Conservation (phyloP, 1,140 invertebrate genomes). For the Globodera ellingtonae region DNA sequence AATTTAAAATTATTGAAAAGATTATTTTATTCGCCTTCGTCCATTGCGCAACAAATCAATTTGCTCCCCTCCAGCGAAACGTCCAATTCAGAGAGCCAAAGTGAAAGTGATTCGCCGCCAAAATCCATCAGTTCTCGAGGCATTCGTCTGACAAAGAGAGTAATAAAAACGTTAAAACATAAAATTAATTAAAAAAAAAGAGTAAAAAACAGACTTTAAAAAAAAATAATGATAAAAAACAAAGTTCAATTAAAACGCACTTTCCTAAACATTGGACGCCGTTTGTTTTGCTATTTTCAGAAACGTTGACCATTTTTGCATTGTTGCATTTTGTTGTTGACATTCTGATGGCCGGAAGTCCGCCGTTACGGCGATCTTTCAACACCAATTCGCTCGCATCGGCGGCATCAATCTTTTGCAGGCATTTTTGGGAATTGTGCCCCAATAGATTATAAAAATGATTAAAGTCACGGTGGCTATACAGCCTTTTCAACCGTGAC, state of each 20-base stretch:
- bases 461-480: too few relatives aligned
- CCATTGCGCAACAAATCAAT: slow-evolving; percentile 51
- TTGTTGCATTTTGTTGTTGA: not conserved
- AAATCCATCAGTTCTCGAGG: slow-evolving; percentile 75
- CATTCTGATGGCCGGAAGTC: slow-evolving; percentile 10
- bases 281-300: not conserved
- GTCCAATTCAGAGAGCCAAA: slow-evolving; percentile 75
- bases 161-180: too few relatives aligned
- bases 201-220: not conserved
- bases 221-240: too few relatives aligned
- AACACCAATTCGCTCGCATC: slow-evolving; percentile 71
- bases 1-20: slow-evolving; percentile 67
- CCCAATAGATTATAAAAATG: not conserved
- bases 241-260: not conserved
- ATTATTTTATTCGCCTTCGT: slow-evolving; percentile 2
- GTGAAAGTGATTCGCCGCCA: slow-evolving; percentile 74
- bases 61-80: slow-evolving; percentile 45
- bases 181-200: slow-evolving; percentile 60
- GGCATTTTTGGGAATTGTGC: slow-evolving; percentile 25
- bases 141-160: slow-evolving; percentile 69
- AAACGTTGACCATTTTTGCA: not conserved
- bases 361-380: slow-evolving; percentile 71
- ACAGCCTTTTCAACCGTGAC: too few relatives aligned
- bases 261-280: slow-evolving; percentile 3
- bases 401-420: slow-evolving; percentile 71